phyloP scores from a whole-genome alignment of 1,140 invertebrate genomes.

The Goniozus legneri region DNA sequence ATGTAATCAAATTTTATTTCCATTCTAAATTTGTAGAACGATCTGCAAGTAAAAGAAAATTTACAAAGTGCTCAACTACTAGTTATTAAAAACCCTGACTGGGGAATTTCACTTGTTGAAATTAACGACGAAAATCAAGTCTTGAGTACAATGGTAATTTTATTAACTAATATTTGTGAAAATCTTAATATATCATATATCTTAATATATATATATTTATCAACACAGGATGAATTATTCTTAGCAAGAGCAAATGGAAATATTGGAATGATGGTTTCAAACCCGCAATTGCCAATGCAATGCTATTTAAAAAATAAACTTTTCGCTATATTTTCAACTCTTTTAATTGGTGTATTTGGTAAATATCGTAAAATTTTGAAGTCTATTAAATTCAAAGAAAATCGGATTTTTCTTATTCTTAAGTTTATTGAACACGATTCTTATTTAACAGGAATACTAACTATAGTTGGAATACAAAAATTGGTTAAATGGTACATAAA shows the following conservation, averaged over 20 bases:
- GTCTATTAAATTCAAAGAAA: neutral
- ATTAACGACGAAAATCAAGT: conserved; percentile 39
- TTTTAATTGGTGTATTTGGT: conserved; percentile 54
- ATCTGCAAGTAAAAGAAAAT: conserved; percentile 55
- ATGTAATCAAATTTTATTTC: neutral
- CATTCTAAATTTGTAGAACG: conserved; percentile 36
- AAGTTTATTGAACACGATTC: no score
- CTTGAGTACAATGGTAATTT: conserved; percentile 43
- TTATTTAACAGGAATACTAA: conserved; percentile 36
- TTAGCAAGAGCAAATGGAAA: conserved; percentile 20
- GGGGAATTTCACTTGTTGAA: conserved; percentile 63
- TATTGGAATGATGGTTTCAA: conserved; percentile 42
- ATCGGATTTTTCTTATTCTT: no score
- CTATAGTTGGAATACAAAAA: conserved; percentile 42
- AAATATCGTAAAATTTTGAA: conserved; percentile 29
- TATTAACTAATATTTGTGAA: conserved; percentile 7
- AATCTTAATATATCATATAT: conserved; percentile 3
- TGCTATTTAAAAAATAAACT: conserved; percentile 65
- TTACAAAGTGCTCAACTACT: conserved; percentile 66
- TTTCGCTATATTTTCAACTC: conserved; percentile 58
- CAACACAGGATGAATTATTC: conserved; percentile 46
- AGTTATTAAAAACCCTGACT: conserved; percentile 65
- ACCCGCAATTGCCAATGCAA: conserved; percentile 65
- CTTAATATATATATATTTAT: conserved; percentile 4
- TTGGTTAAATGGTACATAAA: conserved; percentile 39